A percentile compares a stretch with the other conserved stretches of the same genome.
phyloP scores from a whole-genome alignment of 2,888 invertebrate species.

The Torymus auratus region DNA sequence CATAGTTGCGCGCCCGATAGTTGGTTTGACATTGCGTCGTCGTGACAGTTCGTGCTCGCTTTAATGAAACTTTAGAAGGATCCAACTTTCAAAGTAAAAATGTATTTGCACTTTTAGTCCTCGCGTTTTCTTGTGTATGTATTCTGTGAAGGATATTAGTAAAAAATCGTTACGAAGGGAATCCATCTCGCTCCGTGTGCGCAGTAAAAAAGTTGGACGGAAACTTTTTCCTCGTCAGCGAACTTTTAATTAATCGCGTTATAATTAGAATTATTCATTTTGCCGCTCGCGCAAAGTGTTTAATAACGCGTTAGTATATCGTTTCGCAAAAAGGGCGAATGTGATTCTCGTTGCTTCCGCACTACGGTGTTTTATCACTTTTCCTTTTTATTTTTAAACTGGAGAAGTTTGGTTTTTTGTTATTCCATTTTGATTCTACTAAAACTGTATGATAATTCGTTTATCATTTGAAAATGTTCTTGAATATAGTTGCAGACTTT shows the following conservation, averaged over 20 bases:
- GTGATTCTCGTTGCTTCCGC: background rate
- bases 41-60: background rate
- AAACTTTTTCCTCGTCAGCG: conserved; percentile 16
- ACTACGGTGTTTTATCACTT: background rate
- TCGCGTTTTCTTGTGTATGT: conserved; percentile 9
- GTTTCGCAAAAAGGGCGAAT: background rate
- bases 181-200: no score
- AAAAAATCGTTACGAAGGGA: no score
- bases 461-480: background rate
- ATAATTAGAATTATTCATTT: conserved; percentile 10
- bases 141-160: no score
- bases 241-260: conserved; percentile 40
- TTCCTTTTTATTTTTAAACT: no score
- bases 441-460: no score
- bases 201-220: conserved; percentile 17
- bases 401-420: no score
- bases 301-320: conserved; percentile 8
- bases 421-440: no score
- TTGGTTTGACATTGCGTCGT: background rate
- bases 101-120: conserved; percentile 20
- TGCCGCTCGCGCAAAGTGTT: background rate
- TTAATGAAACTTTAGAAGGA: conserved; percentile 27
- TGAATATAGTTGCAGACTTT: no score
- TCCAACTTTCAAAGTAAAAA: conserved; percentile 45
- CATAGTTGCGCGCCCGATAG: background rate